These are phyloP conservation scores for Andrena trimmerana DNA, from an alignment of 2,888 invertebrate species.

Conservation along the genomic window DNA sequence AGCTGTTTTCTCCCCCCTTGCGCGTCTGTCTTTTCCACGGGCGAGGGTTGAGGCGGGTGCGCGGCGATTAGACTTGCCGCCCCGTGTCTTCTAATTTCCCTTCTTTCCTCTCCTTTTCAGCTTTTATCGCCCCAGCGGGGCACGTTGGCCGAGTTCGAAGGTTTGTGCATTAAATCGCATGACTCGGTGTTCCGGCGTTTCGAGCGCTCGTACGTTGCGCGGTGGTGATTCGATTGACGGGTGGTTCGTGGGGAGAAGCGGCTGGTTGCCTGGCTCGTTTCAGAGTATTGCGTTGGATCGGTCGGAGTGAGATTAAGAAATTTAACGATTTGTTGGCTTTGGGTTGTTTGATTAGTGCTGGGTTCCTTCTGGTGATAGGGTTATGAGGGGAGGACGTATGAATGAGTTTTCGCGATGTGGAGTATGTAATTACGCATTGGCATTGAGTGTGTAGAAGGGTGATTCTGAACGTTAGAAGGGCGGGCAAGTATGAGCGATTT, in stretches of 20 bases:
- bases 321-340: not conserved
- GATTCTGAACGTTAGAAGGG: too few relatives aligned
- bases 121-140: slow-evolving; percentile 3
- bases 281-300: not conserved
- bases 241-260: not conserved
- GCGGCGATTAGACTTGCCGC: slow-evolving; percentile 52
- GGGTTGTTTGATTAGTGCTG: not conserved
- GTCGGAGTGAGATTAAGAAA: not conserved
- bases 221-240: not conserved
- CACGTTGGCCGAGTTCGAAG: not conserved
- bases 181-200: slow-evolving; percentile 10
- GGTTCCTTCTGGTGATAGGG: not conserved
- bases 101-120: slow-evolving; percentile 1
- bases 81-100: slow-evolving; percentile 32
- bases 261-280: not conserved
- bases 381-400: not conserved
- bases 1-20: slow-evolving; percentile 40
- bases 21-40: slow-evolving; percentile 21
- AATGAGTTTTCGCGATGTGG: not conserved
- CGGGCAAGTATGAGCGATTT: too few relatives aligned
- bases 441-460: too few relatives aligned
- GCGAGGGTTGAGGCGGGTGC: slow-evolving; percentile 13
- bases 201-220: not conserved
- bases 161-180: slow-evolving; percentile 13
- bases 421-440: too few relatives aligned